Percentiles rank a stretch among this genome's conserved stretches.
These are phyloP conservation scores for Rutilus rutilus DNA, from an alignment of 2,113 vertebrate genomes.

Conservation along the genomic window DNA sequence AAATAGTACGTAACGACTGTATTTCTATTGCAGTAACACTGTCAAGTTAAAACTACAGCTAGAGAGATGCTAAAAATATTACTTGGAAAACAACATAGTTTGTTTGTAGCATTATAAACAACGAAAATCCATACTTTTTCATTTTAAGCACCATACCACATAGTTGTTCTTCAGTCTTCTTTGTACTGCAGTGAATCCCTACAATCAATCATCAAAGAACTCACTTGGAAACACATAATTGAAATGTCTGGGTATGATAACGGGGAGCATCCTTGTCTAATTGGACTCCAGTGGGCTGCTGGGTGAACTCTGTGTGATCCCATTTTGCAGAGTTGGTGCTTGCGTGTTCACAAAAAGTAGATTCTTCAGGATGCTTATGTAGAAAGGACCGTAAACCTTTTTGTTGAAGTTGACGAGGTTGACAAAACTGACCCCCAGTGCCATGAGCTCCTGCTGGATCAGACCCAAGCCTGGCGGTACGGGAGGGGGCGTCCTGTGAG, in stretches of 20 bases:
- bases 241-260: constrained; percentile 6
- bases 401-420: constrained; percentile 90
- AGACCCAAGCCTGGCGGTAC: constrained; percentile 83
- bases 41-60: background rate
- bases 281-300: constrained; percentile 53
- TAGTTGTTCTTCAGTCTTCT: background rate
- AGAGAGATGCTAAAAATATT: background rate
- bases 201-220: background rate
- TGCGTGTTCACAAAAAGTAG: constrained; percentile 79
- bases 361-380: constrained; percentile 87
- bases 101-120: constrained; percentile 8
- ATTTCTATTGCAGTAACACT: constrained; percentile 30
- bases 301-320: constrained; percentile 54
- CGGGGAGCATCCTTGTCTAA: constrained; percentile 14
- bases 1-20: background rate
- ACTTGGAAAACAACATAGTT: constrained; percentile 5
- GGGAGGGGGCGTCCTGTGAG: constrained; percentile 75
- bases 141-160: constrained; percentile 15
- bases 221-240: background rate
- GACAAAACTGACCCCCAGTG: constrained; percentile 80
- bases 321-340: constrained; percentile 46
- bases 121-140: background rate
- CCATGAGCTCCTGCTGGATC: constrained; percentile 82
- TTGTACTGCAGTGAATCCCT: background rate
- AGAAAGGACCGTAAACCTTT: constrained; percentile 90